Base-by-base conservation (phyloP, 1,140 invertebrate genomes). In the Scaptodrosophila lebanonensis region DNA sequence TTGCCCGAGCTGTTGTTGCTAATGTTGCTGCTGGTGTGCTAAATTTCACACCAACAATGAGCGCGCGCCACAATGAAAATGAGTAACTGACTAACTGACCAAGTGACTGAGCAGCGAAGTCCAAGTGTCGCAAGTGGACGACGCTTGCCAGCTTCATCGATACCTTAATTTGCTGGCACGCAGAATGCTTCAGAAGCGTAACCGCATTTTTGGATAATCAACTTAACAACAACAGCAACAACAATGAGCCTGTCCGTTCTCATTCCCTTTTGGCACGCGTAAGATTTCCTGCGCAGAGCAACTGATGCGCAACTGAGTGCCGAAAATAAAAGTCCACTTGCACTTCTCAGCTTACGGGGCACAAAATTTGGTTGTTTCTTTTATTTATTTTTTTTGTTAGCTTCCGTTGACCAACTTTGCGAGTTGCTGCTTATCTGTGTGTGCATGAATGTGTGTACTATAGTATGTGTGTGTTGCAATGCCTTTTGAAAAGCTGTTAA, bases 1-100 rank as follows among this genome's bases (percentile, higher is more conserved):
- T 22, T 48, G 56, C 12, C 39, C n/a, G n/a, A n/a, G 54, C n/a
- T 32, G 61, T 12, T 52, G 38, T 17, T 64, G 32, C 22, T 35
- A 47, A 9, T 45, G 40, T 8, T 36, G 36, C 30, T 63, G 50
- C 30, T 57, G 66, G 39, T 79, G 75, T 70, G 75, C 75, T 82
- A 82, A 82, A 82, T 82, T 82, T 82, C 75, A 82, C 75, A 82
- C 75, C 75, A 75, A 82, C 75, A 82, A 82, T 82, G 75, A 82
- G 69, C 75, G 75, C 75, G 69, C 57, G 75, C 66, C 66, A 73
- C 75, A 79, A 82, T 79, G 73, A 82, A 79, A 75, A 75, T 79
- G 68, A 77, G 65, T 73, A 64, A 69, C 29, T 62, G 69, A 66
- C 65, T 39, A 30, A 35, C 40, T 42, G 20, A 44, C 61, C 32